phyloP scores from a whole-genome alignment of 2,113 vertebrate genomes.

The Rhynchomys soricoides region DNA sequence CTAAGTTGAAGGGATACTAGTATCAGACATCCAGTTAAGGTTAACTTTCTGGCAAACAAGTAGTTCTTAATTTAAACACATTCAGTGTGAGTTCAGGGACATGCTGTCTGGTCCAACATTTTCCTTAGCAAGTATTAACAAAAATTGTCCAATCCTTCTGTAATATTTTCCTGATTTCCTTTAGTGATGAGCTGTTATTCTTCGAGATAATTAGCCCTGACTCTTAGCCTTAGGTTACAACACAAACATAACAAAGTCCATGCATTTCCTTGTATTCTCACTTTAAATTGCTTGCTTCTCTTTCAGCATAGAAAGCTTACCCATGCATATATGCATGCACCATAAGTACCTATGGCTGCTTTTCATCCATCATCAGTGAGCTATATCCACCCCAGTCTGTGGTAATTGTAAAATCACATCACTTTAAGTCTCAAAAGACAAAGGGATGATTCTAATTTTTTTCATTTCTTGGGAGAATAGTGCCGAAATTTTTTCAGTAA shows the following conservation, averaged over 20 bases:
- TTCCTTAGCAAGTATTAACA: background rate
- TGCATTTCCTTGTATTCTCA: background rate
- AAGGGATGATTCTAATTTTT: background rate
- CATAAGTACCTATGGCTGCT: background rate
- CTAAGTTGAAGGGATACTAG: background rate
- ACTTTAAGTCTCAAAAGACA: constrained; percentile 58
- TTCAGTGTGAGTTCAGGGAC: background rate
- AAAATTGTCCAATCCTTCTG: background rate
- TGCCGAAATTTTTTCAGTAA: constrained; percentile 37
- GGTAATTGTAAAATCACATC: constrained; percentile 35
- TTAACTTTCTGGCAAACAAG: background rate
- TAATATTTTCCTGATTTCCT: background rate
- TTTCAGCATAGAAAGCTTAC: background rate
- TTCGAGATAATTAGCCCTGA: constrained; percentile 21
- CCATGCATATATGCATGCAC: background rate
- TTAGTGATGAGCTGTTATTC: background rate
- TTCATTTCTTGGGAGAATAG: background rate
- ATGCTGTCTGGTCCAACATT: background rate
- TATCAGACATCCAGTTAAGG: background rate
- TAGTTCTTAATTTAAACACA: background rate
- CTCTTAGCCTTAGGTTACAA: background rate
- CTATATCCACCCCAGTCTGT: background rate
- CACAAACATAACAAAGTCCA: background rate
- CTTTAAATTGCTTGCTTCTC: background rate
- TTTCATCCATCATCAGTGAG: background rate